Evolutionary conservation across 2,888 invertebrate genomes (phyloP), one percentile per base, ranked within the genome.

Genomic region (Hirtodrosophila trivittata): DNA sequence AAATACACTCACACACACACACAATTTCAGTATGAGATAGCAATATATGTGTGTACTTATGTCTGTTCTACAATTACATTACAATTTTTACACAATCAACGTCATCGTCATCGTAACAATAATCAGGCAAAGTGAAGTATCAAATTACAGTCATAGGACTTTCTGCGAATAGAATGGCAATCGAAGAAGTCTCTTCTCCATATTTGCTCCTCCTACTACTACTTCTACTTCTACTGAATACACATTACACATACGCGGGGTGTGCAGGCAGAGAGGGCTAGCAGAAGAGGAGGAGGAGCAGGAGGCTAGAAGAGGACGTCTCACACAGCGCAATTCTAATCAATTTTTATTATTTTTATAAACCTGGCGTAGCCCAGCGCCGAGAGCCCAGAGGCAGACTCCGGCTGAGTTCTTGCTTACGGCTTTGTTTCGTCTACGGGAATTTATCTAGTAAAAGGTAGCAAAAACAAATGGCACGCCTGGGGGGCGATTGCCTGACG

Each of bases 311-410:
- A n/a, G n/a, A n/a, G n/a, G 18, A 21, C 39, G 12, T 37, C 66
- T 35, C 66, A 39, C 66, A 51, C 67, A 49, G 66, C 75, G 70
- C 83, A 88, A 89, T 89, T 87, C 85, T 89, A 89, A 88, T 89
- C 87, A 89, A 89, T 89, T 89, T 88, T 88, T 89, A 88, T 89
- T 88, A 87, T 89, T 87, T 87, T 81, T 85, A 81, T 83, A 83
- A 87, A 85, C 65, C 83, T 73, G 62, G 46, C 67, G 62, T 54
- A 62, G 59, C 30, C 60, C 45, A 50, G 42, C 45, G 45, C 3
- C 18, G 18, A 21, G 18, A 21, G 45, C 38, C 37, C n/a, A 38
- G 14, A 55, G 37, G 35, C 52, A 42, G 30, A 56, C 37, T 39
- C 26, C 21, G 7, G 46, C 28, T 47, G 14, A 46, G 33, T 35